A percentile compares a stretch with the other conserved stretches of the same genome.
Evolutionary conservation across 2,888 invertebrate species (phyloP).

Genomic region (Cerastis rubricosa): DNA sequence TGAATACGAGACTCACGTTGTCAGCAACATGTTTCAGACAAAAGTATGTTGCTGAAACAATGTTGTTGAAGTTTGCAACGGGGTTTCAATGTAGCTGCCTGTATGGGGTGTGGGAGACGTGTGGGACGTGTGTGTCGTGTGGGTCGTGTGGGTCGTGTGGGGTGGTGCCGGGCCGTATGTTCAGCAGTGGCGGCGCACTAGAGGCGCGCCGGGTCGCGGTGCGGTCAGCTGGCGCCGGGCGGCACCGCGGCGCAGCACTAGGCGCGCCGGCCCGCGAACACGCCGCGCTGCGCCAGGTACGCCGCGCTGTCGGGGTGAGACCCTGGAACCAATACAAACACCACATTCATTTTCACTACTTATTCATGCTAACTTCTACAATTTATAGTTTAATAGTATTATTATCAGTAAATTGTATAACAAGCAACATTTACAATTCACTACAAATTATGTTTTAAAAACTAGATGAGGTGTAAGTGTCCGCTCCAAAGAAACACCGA

Average conservation of each 20-base stretch:
- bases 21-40: slow-evolving; percentile 3
- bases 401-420: neutral
- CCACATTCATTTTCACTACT: neutral
- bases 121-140: neutral
- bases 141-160: slow-evolving; percentile 20
- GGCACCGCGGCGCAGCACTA: slow-evolving; percentile 82
- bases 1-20: neutral
- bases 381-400: neutral
- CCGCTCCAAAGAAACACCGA: neutral
- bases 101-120: neutral
- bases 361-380: neutral
- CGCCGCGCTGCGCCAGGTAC: slow-evolving; percentile 71
- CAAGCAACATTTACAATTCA: neutral
- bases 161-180: slow-evolving; percentile 32
- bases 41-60: slow-evolving; percentile 19
- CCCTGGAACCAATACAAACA: slow-evolving; percentile 22
- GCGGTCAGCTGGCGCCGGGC: slow-evolving; percentile 31
- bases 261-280: slow-evolving; percentile 79
- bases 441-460: neutral
- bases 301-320: slow-evolving; percentile 29
- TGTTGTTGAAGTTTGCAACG: slow-evolving; percentile 16
- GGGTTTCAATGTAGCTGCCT: slow-evolving; percentile 37
- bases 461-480: neutral
- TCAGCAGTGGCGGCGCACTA: slow-evolving; percentile 15
- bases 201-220: slow-evolving; percentile 13